Evolutionary conservation across 2,797 vertebrate genomes (phyloP), one percentile per base, ranked within the genome.

Genomic region (Micromesistius poutassou): DNA sequence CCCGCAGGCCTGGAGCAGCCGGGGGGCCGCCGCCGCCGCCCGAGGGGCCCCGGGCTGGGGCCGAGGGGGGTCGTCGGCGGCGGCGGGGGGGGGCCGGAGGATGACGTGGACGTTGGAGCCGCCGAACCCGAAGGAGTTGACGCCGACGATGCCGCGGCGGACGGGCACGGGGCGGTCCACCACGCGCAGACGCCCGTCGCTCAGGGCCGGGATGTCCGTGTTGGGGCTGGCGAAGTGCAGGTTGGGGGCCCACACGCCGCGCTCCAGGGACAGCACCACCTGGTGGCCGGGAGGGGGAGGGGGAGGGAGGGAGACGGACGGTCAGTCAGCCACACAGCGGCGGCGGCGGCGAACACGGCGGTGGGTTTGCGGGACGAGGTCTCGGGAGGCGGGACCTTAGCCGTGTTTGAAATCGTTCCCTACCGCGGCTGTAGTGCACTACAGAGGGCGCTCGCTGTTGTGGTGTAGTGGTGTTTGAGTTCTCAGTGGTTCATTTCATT

Each of bases 111-210:
- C 98, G 3, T 99, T 99, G 81, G 97, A 95, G 72, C 98, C 98
- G 2, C 98, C 98, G 0, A 99, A 99, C 68, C 98, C 98, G 71
- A 99, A 99, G 0, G 97, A 99, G 90, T 97, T 99, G 87, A 99
- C 90, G 77, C 95, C 91, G 3, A 96, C 95, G 9, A 96, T 88
- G 83, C 96, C 97, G 0, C 97, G 96, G 2, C 89, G 93, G 30
- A 96, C 84, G 0, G 96, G 95, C 9, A 89, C 86, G 2, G 97
- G 98, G 76, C 84, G 89, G 46, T 94, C 91, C 3, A 99, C 95
- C 0, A 99, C 96, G 76, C 85, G 84, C 9, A 99, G 71, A 2
- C 93, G 91, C 0, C 97, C 96, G 0, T 97, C 94, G 0, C 19
- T 83, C 77, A 99, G 95, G 0, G 95, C 96, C 0, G 97, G 96